These are phyloP conservation scores for Nematostella vectensis DNA, from an alignment of 92 coral and sea anemone genomes.

Conservation along the genomic window DNA sequence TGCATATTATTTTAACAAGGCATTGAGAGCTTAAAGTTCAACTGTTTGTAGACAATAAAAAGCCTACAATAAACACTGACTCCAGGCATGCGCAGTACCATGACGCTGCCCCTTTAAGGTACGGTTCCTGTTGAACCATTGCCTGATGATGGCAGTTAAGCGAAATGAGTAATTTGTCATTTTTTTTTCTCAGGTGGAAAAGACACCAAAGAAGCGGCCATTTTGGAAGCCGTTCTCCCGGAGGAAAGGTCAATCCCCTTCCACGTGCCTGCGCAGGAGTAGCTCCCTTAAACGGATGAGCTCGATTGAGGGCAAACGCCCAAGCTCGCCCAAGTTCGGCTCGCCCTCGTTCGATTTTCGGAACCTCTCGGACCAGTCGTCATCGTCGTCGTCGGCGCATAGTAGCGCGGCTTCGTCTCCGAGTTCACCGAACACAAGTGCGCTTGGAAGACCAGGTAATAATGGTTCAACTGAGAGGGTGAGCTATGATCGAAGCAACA, in stretches of 20 bases:
- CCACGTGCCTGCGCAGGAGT: conserved; percentile 51
- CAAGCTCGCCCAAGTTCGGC: conserved; percentile 63
- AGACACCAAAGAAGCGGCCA: conserved; percentile 57
- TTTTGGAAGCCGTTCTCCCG: conserved; percentile 80
- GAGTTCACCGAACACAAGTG: conserved; percentile 65
- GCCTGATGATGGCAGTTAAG: too few relatives aligned
- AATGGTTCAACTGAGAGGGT: too few relatives aligned
- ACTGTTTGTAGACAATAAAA: too few relatives aligned
- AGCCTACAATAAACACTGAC: too few relatives aligned
- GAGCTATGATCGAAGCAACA: too few relatives aligned
- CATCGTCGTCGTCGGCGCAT: conserved; percentile 53
- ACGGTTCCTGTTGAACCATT: too few relatives aligned
- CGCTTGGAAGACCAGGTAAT: conserved; percentile 83
- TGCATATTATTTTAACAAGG: too few relatives aligned
- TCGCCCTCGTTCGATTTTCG: conserved; percentile 85
- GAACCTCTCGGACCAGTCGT: conserved; percentile 73
- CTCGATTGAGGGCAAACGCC: conserved; percentile 69
- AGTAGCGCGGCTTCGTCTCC: conserved; percentile 98
- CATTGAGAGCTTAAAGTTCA: too few relatives aligned
- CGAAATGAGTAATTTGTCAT: too few relatives aligned
- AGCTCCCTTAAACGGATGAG: conserved; percentile 77
- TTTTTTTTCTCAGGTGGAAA: too few relatives aligned
- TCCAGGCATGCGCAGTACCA: too few relatives aligned
- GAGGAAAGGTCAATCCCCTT: conserved; percentile 56
- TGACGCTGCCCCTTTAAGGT: too few relatives aligned